Conservation (phyloP, 2,113 vertebrate genomes). For the Ginglymostoma cirratum region DNA sequence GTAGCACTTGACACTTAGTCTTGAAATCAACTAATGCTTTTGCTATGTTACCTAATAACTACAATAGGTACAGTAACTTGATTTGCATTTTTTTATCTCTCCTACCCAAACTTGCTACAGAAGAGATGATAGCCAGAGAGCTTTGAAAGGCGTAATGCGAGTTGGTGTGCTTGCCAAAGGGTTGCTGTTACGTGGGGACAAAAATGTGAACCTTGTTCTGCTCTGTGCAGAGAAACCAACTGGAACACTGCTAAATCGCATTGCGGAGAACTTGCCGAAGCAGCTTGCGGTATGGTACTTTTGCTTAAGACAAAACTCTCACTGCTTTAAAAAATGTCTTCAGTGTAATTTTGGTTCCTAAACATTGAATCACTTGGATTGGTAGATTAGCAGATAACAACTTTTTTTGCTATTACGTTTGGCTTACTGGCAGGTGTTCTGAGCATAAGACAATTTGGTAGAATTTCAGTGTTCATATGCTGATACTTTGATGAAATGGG, state of each 20-base stretch:
- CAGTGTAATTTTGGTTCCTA: not conserved
- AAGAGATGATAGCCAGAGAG: conserved; percentile 53
- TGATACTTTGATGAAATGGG: not conserved
- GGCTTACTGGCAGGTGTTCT: not conserved
- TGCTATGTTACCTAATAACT: not conserved
- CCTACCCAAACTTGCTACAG: not conserved
- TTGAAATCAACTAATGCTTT: not conserved
- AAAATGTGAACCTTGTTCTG: conserved; percentile 86
- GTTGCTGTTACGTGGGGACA: conserved; percentile 83
- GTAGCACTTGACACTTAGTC: not conserved
- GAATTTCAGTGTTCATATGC: not conserved
- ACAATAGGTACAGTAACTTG: not conserved
- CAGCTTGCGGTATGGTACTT: conserved; percentile 77
- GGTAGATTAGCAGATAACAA: not conserved
- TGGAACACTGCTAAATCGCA: conserved; percentile 70
- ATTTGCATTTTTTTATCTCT: not conserved
- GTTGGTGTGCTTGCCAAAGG: conserved; percentile 96
- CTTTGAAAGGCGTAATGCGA: conserved; percentile 91
- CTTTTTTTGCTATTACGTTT: not conserved
- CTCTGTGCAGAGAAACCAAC: conserved; percentile 92
- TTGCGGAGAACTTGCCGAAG: conserved; percentile 89
- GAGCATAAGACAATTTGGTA: not conserved
- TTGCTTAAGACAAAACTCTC: not conserved
- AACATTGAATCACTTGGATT: not conserved
- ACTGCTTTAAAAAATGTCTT: not conserved